phyloP scores from a whole-genome alignment of 1,140 invertebrate genomes.

The Portunus trituberculatus region DNA sequence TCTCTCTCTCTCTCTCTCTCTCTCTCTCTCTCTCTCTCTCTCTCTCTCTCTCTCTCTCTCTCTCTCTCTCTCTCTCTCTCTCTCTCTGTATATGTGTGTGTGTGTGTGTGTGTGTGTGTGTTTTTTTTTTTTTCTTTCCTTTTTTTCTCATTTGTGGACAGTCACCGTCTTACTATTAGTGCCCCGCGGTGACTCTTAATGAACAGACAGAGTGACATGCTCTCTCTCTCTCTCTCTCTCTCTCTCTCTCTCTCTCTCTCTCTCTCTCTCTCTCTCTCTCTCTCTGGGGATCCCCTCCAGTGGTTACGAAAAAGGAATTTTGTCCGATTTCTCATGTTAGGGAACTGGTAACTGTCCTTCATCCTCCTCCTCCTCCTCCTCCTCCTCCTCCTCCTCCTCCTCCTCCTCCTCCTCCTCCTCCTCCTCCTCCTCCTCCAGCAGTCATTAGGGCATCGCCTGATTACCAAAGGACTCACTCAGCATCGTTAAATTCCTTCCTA shows the following conservation, averaged over 20 bases:
- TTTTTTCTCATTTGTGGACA: background rate
- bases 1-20: background rate
- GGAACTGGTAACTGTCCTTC: background rate
- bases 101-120: no score
- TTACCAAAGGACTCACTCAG: background rate
- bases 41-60: background rate
- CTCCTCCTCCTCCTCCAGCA: background rate
- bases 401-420: background rate
- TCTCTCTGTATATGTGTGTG: no score
- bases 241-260: conserved; percentile 17
- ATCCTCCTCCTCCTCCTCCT: background rate
- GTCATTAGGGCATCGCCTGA: background rate
- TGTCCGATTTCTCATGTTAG: background rate
- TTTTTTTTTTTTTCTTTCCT: no score
- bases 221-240: conserved; percentile 18
- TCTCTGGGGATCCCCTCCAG: background rate
- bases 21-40: background rate
- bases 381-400: background rate
- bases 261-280: conserved; percentile 15
- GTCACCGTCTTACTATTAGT: background rate
- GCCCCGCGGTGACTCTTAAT: background rate
- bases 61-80: background rate
- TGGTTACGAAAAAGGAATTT: background rate
- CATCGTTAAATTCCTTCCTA: background rate
- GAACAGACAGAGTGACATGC: background rate